Conservation (phyloP, 1,140 invertebrate genomes). For the Tigriopus japonicus region DNA sequence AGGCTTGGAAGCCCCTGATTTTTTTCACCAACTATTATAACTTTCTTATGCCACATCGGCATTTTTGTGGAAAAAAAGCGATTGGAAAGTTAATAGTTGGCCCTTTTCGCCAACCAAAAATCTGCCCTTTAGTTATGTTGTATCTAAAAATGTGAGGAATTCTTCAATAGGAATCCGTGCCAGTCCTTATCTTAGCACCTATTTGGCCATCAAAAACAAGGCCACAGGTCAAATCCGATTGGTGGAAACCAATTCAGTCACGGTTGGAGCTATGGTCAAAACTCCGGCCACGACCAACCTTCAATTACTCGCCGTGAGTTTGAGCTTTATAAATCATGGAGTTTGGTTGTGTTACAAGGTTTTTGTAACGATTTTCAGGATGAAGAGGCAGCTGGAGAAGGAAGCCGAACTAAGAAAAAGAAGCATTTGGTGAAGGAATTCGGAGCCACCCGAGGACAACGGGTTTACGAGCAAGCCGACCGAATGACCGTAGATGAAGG, state of each 20-base stretch:
- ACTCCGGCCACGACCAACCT: neutral
- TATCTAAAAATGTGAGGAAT: too few relatives aligned
- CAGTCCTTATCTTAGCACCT: neutral
- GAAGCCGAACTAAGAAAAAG: neutral
- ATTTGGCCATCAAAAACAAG: neutral
- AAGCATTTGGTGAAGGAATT: neutral
- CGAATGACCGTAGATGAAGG: neutral
- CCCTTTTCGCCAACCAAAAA: too few relatives aligned
- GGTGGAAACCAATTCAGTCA: neutral
- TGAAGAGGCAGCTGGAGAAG: neutral
- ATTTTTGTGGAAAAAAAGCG: too few relatives aligned
- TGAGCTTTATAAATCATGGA: too few relatives aligned
- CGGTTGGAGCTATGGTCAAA: neutral
- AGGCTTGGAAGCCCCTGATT: too few relatives aligned
- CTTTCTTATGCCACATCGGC: too few relatives aligned
- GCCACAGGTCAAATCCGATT: neutral
- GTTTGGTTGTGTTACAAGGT: too few relatives aligned
- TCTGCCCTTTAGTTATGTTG: too few relatives aligned
- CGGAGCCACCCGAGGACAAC: neutral
- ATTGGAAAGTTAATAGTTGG: too few relatives aligned
- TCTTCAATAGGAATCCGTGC: neutral
- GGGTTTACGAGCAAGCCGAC: neutral
- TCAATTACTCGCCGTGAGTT: neutral
- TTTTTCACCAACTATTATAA: too few relatives aligned
- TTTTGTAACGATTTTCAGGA: neutral